These are phyloP conservation scores for Montipora capitata DNA, from an alignment of 92 coral and sea anemone genomes.

Conservation along the genomic window DNA sequence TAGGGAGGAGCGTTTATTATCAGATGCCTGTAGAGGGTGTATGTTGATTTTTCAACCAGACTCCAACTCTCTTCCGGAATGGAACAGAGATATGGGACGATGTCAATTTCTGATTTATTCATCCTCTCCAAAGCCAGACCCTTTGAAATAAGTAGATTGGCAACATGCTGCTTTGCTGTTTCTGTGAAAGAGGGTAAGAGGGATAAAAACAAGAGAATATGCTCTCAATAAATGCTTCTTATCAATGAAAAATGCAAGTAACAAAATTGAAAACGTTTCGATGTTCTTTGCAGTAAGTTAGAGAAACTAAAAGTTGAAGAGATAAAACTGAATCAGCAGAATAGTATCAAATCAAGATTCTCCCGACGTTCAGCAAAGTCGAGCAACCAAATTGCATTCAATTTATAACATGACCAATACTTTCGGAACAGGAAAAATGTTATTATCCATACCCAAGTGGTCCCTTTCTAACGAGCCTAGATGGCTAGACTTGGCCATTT, in stretches of 20 bases:
- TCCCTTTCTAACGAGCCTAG: slow-evolving; percentile 55
- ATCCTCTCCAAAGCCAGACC: slow-evolving; percentile 54
- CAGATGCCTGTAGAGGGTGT: slow-evolving; percentile 72
- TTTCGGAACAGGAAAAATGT: not conserved
- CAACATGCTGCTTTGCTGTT: slow-evolving; percentile 59
- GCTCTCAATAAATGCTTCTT: not conserved
- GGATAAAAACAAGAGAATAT: not conserved
- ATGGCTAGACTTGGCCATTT: slow-evolving; percentile 49
- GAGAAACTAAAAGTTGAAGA: no score
- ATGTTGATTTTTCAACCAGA: slow-evolving; percentile 47
- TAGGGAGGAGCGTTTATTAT: slow-evolving; percentile 44
- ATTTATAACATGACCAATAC: not conserved
- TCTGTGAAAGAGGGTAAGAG: slow-evolving; percentile 20
- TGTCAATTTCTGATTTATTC: slow-evolving; percentile 32
- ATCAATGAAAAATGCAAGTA: no score
- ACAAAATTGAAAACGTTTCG: no score
- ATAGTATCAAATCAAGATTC: no score
- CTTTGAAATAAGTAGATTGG: slow-evolving; percentile 62
- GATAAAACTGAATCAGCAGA: no score
- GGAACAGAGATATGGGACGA: slow-evolving; percentile 59
- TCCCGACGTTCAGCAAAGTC: no score
- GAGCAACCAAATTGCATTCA: no score
- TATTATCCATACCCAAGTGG: slow-evolving; percentile 52
- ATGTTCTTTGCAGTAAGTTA: no score
- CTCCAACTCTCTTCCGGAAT: slow-evolving; percentile 67